Conservation (phyloP, 30 jellyfish, hydroid and myxozoan species). For the Hydra vulgaris region DNA sequence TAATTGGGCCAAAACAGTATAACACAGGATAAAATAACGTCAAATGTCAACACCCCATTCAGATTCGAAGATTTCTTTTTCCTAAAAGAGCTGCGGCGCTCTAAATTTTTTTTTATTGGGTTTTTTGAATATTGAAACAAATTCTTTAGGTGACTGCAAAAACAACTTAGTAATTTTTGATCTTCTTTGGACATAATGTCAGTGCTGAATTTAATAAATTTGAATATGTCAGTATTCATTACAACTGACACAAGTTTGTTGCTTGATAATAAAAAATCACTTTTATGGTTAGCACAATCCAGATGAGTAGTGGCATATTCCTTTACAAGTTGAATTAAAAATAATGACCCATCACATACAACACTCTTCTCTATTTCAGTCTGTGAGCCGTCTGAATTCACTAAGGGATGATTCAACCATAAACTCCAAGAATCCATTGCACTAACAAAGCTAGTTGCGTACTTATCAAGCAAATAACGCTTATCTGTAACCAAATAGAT, state of each 20-base stretch:
- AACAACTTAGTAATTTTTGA: background rate
- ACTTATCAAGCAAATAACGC: background rate
- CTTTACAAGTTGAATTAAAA: background rate
- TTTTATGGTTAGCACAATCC: background rate
- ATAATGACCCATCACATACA: background rate
- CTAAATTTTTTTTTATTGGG: background rate
- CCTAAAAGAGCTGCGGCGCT: background rate
- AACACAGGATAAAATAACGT: background rate
- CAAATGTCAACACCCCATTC: background rate
- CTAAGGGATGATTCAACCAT: background rate
- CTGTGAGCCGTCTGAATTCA: background rate
- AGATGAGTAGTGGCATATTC: background rate
- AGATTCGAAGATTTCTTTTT: background rate
- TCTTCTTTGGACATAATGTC: background rate
- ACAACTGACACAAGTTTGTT: background rate
- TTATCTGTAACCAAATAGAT: background rate
- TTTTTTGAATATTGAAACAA: background rate
- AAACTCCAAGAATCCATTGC: background rate
- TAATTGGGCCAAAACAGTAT: background rate
- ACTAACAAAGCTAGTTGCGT: background rate
- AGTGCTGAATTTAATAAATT: background rate
- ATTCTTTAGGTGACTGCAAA: background rate
- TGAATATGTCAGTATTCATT: background rate
- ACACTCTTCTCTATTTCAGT: background rate
- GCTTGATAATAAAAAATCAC: background rate